Evolutionary conservation across 2,797 vertebrate species (phyloP).

Genomic region (Oreonectes daqikongensis): DNA sequence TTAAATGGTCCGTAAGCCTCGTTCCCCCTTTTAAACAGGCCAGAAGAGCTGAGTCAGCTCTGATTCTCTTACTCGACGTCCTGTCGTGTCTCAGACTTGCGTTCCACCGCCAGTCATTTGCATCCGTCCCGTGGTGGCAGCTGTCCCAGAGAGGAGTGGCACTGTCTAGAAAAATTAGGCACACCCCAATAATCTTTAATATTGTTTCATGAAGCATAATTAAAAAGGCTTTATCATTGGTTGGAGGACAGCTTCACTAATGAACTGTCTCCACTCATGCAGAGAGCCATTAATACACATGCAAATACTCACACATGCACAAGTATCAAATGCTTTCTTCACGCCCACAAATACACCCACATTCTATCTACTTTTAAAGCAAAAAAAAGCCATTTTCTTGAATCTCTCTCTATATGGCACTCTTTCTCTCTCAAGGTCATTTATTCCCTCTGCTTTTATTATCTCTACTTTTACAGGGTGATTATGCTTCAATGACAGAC

Average conservation of each 20-base stretch:
- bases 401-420: background rate
- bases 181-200: conserved; percentile 64
- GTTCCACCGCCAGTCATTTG: conserved; percentile 27
- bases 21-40: background rate
- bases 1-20: conserved; percentile 18
- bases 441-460: conserved; percentile 54
- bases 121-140: conserved; percentile 21
- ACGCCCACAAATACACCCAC: background rate
- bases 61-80: conserved; percentile 22
- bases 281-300: conserved; percentile 62
- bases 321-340: conserved; percentile 15
- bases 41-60: conserved; percentile 19
- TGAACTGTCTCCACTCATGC: conserved; percentile 62
- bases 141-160: conserved; percentile 25
- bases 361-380: conserved; percentile 22
- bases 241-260: conserved; percentile 60
- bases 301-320: conserved; percentile 25
- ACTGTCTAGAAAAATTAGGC: conserved; percentile 52
- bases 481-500: conserved; percentile 51
- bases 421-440: conserved; percentile 42
- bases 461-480: conserved; percentile 51
- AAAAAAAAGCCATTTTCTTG: conserved; percentile 10
- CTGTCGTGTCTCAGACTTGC: conserved; percentile 6
- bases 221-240: conserved; percentile 65
- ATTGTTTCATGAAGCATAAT: conserved; percentile 64